These are phyloP conservation scores for Phorcus lineatus DNA, from an alignment of 2,888 invertebrate genomes.

Conservation along the genomic window DNA sequence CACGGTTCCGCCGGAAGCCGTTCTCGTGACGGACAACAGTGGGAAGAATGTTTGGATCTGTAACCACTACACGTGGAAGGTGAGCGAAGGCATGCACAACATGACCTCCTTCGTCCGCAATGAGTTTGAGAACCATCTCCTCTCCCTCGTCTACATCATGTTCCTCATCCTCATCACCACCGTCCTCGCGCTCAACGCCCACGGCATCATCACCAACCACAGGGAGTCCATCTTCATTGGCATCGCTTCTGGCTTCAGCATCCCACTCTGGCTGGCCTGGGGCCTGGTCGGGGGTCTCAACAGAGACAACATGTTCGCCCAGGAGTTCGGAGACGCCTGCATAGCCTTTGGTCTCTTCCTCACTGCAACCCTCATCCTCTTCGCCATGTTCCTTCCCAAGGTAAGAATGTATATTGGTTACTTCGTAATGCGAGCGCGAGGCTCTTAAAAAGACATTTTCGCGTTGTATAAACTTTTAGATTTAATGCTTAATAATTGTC, in stretches of 20 bases:
- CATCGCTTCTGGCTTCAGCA: conserved; percentile 88
- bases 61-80: conserved; percentile 68
- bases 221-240: conserved; percentile 95
- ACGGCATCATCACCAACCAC: conserved; percentile 92
- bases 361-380: conserved; percentile 87
- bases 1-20: conserved; percentile 71
- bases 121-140: conserved; percentile 78
- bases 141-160: conserved; percentile 88
- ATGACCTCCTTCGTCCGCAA: conserved; percentile 63
- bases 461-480: too few species aligned
- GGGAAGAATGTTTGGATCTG: conserved; percentile 70
- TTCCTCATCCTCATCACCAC: conserved; percentile 90
- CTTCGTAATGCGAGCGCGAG: too few species aligned
- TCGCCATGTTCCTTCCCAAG: conserved; percentile 93
- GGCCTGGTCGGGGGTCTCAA: conserved; percentile 81
- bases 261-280: conserved; percentile 81
- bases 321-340: conserved; percentile 79
- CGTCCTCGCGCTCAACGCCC: conserved; percentile 85
- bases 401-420: not conserved
- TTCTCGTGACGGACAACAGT: conserved; percentile 58
- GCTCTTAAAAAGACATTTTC: too few species aligned
- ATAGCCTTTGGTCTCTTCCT: conserved; percentile 91
- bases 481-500: too few species aligned
- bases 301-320: conserved; percentile 57
- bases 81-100: conserved; percentile 39